Conservation (phyloP, 2,113 vertebrate genomes). For the Dryoscopus gambensis region DNA sequence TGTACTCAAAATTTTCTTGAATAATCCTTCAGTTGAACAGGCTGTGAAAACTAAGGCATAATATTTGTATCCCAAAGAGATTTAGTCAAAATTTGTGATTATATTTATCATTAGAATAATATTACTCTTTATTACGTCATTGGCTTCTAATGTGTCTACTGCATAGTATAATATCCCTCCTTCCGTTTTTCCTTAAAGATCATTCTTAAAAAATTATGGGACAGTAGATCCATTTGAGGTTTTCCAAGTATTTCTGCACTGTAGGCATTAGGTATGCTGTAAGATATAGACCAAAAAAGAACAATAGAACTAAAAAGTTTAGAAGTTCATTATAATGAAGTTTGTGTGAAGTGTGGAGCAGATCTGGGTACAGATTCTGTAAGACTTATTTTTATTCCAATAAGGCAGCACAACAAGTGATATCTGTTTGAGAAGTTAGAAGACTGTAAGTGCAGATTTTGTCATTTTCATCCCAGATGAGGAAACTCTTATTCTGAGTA, state of each 20-base stretch:
- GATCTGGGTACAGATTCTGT: neutral
- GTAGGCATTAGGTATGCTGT: neutral
- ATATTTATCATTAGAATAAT: neutral
- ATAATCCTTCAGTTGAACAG: neutral
- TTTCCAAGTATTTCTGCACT: neutral
- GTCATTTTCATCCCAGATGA: neutral
- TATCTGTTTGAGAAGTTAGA: neutral
- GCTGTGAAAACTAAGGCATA: neutral
- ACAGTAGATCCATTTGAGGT: neutral
- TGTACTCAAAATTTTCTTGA: neutral
- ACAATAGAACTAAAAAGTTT: neutral
- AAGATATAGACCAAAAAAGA: neutral
- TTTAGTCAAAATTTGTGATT: neutral
- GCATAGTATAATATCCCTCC: neutral
- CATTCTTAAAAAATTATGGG: neutral
- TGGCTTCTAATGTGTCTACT: neutral
- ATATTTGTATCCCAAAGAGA: neutral
- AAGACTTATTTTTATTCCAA: neutral
- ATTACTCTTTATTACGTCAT: neutral
- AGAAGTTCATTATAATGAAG: neutral
- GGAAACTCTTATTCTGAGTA: neutral
- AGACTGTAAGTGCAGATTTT: neutral
- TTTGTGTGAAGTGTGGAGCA: neutral
- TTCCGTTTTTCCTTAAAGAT: neutral
- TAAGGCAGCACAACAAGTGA: neutral